Evolutionary conservation across 2,797 vertebrate species (phyloP).

Genomic region (Staurois parvus): DNA sequence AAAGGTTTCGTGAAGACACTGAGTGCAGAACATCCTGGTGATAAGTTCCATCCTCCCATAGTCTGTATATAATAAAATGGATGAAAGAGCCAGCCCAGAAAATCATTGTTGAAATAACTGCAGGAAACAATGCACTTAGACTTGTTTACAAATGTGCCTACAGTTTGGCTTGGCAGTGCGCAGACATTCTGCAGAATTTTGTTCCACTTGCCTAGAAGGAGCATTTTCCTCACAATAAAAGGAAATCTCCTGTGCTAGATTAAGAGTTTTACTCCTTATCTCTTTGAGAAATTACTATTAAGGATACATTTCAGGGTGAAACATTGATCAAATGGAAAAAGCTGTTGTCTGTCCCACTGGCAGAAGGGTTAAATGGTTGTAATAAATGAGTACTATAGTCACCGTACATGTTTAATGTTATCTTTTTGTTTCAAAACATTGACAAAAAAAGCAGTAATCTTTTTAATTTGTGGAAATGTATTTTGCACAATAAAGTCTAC

Average conservation of each 20-base stretch:
- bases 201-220: slow-evolving; percentile 68
- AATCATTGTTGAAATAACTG: slow-evolving; percentile 56
- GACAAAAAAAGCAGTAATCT: too few species aligned
- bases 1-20: slow-evolving; percentile 9
- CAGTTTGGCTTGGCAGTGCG: slow-evolving; percentile 66
- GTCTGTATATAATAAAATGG: slow-evolving; percentile 24
- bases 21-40: slow-evolving; percentile 6
- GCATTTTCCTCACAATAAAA: slow-evolving; percentile 77
- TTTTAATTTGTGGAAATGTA: too few species aligned
- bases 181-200: slow-evolving; percentile 63
- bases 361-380: slow-evolving; percentile 15
- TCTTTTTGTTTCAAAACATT: too few species aligned
- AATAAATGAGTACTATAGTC: neutral
- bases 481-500: too few species aligned
- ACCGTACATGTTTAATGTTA: neutral
- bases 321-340: slow-evolving; percentile 69
- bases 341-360: neutral
- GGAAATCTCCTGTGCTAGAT: slow-evolving; percentile 77
- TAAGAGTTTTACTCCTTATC: slow-evolving; percentile 72
- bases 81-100: slow-evolving; percentile 29
- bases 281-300: slow-evolving; percentile 64
- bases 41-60: slow-evolving; percentile 9
- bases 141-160: slow-evolving; percentile 66
- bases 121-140: slow-evolving; percentile 65
- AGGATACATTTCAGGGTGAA: slow-evolving; percentile 71